Evolutionary conservation across 1,140 invertebrate genomes (phyloP), one percentile per base, ranked within the genome.

Genomic region (Homalodisca vitripennis): DNA sequence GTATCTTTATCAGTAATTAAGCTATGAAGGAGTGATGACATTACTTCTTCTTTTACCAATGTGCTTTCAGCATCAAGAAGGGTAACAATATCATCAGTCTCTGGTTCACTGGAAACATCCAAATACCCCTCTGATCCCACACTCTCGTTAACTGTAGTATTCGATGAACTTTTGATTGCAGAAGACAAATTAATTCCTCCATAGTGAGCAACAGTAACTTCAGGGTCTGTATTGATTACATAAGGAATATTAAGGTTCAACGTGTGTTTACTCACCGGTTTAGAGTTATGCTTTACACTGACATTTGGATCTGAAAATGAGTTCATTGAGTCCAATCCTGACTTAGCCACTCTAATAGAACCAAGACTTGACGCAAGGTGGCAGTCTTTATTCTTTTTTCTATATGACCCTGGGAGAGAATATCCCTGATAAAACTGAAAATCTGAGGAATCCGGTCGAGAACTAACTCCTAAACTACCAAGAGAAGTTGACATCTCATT

Each of bases 171-270:
- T 24, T 60, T 60, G 3, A 60, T 6, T 27, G 55, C 55, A 60
- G 14, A 26, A 60, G n/a, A 60, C 26, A 60, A 60, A n/a, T 60
- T 60, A 30, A 60, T 60, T 27, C 55, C 55, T 27, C 26, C n/a
- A 6, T 27, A 41, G 34, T 6, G 6, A 41, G 6, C 34, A 41
- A 10, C n/a, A n/a, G n/a, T n/a, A n/a, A n/a, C n/a, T n/a, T n/a
- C n/a, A n/a, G n/a, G n/a, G n/a, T n/a, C n/a, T n/a, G n/a, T n/a
- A n/a, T n/a, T n/a, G n/a, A n/a, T n/a, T n/a, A n/a, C n/a, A n/a
- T n/a, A n/a, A n/a, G n/a, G n/a, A n/a, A n/a, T n/a, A n/a, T n/a
- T n/a, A n/a, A n/a, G n/a, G n/a, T n/a, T n/a, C n/a, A n/a, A n/a
- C n/a, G n/a, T n/a, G n/a, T n/a, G n/a, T n/a, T n/a, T n/a, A n/a